Evolutionary conservation across 2,888 invertebrate species (phyloP), one percentile per base, ranked within the genome.

Genomic region (Brassicogethes aeneus): DNA sequence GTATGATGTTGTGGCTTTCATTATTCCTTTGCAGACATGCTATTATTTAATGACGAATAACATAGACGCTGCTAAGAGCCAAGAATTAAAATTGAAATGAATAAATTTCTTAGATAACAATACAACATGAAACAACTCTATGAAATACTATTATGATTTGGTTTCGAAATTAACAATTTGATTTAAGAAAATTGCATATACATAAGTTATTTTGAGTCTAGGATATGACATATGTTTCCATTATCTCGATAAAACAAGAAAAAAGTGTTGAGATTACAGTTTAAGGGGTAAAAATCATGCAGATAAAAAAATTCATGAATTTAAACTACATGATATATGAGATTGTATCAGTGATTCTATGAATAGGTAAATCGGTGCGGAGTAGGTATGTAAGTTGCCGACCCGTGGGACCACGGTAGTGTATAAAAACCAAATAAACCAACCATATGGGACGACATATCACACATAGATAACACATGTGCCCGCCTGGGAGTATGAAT

Each of bases 381-480:
- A 42, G 45, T 40, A 31, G 44, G 47, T 56, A 51, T 51, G 52
- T 49, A 52, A 44, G 49, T 46, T 45, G 48, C 40, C 41, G 47
- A 48, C 60, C 59, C 60, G 55, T 57, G 62, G 59, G 62, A 59
- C 48, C 52, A 50, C 51, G 53, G 50, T 47, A 50, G 55, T 55
- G 56, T 55, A 65, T 64, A 65, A 65, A 65, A 63, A 58, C 56
- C 55, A 51, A 58, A 59, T 59, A 55, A 61, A 61, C 57, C 58
- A 57, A 61, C 61, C 61, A 61, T 56, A 57, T 56, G 57, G 59
- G 59, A 58, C 54, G 48, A 55, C 56, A 56, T 55, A 58, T 56
- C 59, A 53, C 52, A n/a, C n/a, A 46, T 46, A 51, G 53, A 53
- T 53, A 55, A 50, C 53, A 52, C 52, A 52, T 54, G 50, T 53